Percentiles rank a stretch among this genome's conserved stretches.
These are phyloP conservation scores for Eurosta solidaginis DNA, from an alignment of 1,140 invertebrate species.

Conservation along the genomic window DNA sequence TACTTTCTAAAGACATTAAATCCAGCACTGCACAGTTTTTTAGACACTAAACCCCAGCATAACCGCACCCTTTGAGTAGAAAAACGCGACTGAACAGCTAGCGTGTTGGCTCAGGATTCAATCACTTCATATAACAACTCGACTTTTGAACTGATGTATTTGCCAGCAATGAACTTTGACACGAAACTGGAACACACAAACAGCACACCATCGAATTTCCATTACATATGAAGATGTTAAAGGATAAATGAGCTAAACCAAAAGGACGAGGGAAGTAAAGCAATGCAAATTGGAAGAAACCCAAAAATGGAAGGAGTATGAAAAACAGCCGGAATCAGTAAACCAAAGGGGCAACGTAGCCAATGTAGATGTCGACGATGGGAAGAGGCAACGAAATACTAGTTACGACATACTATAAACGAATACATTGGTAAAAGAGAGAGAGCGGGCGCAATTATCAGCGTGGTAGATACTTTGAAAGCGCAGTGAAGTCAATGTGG, in stretches of 20 bases:
- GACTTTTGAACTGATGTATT: background rate
- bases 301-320: background rate
- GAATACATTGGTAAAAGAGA: background rate
- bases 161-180: constrained; percentile 12
- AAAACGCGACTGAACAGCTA: constrained; percentile 31
- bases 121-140: background rate
- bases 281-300: background rate
- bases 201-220: background rate
- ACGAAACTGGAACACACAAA: constrained; percentile 15
- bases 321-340: constrained; percentile 6
- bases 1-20: too few species aligned
- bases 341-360: background rate
- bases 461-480: background rate
- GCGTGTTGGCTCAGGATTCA: background rate
- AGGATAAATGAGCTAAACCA: constrained; percentile 5
- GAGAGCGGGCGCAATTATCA: background rate
- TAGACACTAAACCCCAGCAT: background rate
- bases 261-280: background rate
- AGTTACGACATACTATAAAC: background rate
- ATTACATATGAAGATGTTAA: background rate
- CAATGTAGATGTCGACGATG: background rate
- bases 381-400: background rate
- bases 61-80: constrained; percentile 34
- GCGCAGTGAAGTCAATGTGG: background rate
- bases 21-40: background rate